phyloP scores from a whole-genome alignment of 2,888 invertebrate species.

The Diaprepes abbreviatus region DNA sequence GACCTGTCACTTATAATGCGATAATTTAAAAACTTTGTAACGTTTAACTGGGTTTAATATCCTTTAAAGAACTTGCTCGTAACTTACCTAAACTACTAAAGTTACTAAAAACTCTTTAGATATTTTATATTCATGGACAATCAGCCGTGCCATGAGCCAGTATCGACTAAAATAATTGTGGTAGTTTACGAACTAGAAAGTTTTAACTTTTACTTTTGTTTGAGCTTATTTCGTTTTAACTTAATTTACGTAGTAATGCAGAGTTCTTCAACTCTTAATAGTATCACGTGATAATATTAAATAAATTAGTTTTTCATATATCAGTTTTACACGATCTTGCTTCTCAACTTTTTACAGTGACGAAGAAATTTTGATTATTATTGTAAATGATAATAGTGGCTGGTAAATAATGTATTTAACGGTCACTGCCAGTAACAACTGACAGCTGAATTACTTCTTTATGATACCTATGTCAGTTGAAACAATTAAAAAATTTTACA shows the following conservation, averaged over 20 bases:
- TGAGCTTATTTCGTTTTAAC: not conserved
- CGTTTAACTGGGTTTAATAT: not conserved
- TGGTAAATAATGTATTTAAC: no score
- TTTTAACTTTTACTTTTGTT: not conserved
- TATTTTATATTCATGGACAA: slow-evolving; percentile 9
- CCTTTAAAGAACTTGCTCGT: not conserved
- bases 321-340: no score
- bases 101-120: not conserved
- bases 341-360: no score
- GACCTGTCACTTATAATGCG: not conserved
- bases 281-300: not conserved
- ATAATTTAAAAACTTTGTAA: not conserved
- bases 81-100: slow-evolving; percentile 1
- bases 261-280: not conserved
- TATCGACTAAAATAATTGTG: slow-evolving; percentile 1
- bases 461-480: no score
- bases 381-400: no score
- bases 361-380: no score
- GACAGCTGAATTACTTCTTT: no score
- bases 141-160: not conserved
- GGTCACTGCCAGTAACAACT: no score
- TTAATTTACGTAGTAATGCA: not conserved
- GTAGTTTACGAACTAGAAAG: not conserved
- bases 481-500: no score
- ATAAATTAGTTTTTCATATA: no score